A percentile compares a stretch with the other conserved stretches of the same genome.
Conservation (phyloP, 2,113 vertebrate genomes). For the Tyto alba region DNA sequence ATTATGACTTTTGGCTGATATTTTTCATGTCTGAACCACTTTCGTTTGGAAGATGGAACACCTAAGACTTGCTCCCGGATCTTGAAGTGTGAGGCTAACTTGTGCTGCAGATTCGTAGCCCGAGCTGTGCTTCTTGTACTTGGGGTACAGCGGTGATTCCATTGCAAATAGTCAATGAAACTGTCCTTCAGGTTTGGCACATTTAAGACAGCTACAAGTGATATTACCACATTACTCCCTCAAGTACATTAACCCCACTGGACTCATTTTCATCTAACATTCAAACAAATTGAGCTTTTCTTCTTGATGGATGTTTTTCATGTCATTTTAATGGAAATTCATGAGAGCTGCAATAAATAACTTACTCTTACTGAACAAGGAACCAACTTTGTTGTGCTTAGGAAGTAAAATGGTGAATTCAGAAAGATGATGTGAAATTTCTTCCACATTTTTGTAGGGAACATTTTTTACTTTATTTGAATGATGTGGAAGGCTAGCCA, state of each 20-base stretch:
- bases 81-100: neutral
- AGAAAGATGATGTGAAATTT: neutral
- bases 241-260: neutral
- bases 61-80: neutral
- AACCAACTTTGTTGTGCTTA: neutral
- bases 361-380: neutral
- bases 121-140: too few relatives aligned
- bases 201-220: neutral
- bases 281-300: neutral
- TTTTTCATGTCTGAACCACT: neutral
- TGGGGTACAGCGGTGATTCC: too few relatives aligned
- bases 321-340: neutral
- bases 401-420: neutral
- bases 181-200: neutral
- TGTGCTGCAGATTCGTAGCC: neutral
- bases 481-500: neutral
- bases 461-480: neutral
- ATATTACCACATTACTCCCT: neutral
- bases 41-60: neutral
- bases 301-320: neutral
- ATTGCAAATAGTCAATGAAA: neutral
- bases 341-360: neutral
- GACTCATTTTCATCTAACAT: neutral
- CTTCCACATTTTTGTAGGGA: neutral
- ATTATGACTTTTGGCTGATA: neutral